These are phyloP conservation scores for Phyllopteryx taeniolatus DNA, from an alignment of 2,113 vertebrate species.

Conservation along the genomic window DNA sequence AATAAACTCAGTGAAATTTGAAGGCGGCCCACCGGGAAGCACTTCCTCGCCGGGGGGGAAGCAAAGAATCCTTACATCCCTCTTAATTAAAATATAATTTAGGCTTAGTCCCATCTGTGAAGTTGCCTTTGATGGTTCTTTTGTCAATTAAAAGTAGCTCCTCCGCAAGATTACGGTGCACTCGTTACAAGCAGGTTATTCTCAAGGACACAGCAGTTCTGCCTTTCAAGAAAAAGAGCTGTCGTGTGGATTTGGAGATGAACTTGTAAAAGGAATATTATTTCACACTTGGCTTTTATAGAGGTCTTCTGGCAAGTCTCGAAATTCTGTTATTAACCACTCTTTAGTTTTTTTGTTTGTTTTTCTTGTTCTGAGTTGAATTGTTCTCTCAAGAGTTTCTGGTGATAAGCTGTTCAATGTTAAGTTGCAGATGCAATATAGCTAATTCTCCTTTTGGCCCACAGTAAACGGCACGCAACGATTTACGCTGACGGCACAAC, in stretches of 20 bases:
- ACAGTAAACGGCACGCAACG: slow-evolving; percentile 43
- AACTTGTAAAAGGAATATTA: background rate
- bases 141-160: slow-evolving; percentile 71
- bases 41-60: slow-evolving; percentile 49
- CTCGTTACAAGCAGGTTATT: slow-evolving; percentile 68
- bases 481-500: slow-evolving; percentile 59
- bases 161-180: slow-evolving; percentile 54
- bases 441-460: slow-evolving; percentile 68
- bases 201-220: slow-evolving; percentile 59
- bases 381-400: slow-evolving; percentile 22
- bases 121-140: slow-evolving; percentile 71
- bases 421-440: slow-evolving; percentile 55
- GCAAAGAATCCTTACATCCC: slow-evolving; percentile 65
- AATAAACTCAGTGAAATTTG: slow-evolving; percentile 58
- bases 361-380: slow-evolving; percentile 17
- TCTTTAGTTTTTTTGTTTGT: background rate
- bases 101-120: slow-evolving; percentile 61
- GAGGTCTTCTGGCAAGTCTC: slow-evolving; percentile 20
- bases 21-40: slow-evolving; percentile 63
- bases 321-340: slow-evolving; percentile 22
- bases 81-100: slow-evolving; percentile 77
- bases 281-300: background rate
- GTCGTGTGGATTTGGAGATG: background rate
- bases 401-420: slow-evolving; percentile 39
- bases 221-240: slow-evolving; percentile 33